Evolutionary conservation across 2,797 vertebrate genomes (phyloP).

Genomic region (Avahi laniger): DNA sequence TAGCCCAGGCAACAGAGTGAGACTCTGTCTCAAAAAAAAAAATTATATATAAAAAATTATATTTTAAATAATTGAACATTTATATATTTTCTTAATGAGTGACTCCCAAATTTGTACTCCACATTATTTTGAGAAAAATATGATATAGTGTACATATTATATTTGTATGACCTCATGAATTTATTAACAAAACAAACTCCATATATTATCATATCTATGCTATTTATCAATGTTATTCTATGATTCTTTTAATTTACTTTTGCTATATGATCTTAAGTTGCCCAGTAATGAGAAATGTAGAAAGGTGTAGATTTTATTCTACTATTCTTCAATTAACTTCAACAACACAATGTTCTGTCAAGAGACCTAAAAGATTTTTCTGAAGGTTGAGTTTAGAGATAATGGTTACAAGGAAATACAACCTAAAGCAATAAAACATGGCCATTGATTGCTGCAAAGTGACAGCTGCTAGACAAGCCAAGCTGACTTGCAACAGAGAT

Average conservation of each 20-base stretch:
- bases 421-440: background rate
- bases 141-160: background rate
- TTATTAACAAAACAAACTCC: background rate
- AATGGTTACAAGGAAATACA: constrained; percentile 2
- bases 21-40: background rate
- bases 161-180: background rate
- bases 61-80: background rate
- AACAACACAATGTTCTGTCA: background rate
- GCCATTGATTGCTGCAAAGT: background rate
- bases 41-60: background rate
- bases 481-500: background rate
- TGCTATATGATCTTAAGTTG: background rate
- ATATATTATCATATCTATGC: background rate
- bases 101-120: background rate
- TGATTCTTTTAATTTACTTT: background rate
- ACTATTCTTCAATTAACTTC: background rate
- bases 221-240: background rate
- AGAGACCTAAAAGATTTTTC: background rate
- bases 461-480: background rate
- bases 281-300: background rate
- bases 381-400: background rate
- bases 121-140: background rate
- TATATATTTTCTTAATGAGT: background rate
- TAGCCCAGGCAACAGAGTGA: too few relatives aligned
- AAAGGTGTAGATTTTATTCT: background rate